phyloP scores from a whole-genome alignment of 2,888 invertebrate genomes.

The Rhagium mordax region DNA sequence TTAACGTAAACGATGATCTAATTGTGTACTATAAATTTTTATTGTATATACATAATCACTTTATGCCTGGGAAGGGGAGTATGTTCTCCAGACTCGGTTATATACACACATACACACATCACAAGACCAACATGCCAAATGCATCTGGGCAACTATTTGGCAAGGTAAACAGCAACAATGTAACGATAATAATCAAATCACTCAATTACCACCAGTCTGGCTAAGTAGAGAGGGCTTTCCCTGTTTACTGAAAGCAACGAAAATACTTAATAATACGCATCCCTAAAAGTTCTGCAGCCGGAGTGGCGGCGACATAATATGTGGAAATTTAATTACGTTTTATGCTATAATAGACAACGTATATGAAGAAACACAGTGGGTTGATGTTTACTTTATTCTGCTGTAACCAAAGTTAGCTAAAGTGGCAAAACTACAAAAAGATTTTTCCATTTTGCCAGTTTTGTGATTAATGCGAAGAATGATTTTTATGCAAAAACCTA shows the following conservation, averaged over 20 bases:
- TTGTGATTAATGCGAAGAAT: no score
- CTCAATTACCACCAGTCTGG: neutral
- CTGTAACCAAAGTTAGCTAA: no score
- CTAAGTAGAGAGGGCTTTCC: conserved; percentile 20
- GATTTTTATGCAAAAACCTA: no score
- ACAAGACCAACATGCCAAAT: conserved; percentile 11
- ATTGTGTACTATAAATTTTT: neutral
- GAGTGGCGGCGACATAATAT: conserved; percentile 1
- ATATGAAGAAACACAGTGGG: neutral
- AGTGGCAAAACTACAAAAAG: no score
- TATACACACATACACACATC: no score
- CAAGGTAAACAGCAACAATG: conserved; percentile 17
- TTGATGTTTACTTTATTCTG: neutral
- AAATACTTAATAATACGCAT: conserved; percentile 12
- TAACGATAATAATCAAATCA: conserved; percentile 26
- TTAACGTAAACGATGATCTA: neutral
- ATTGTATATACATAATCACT: neutral
- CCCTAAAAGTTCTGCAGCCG: neutral
- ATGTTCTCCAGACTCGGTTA: conserved; percentile 10
- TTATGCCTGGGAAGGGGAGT: neutral
- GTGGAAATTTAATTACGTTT: conserved; percentile 13
- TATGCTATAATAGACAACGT: neutral
- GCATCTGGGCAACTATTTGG: neutral
- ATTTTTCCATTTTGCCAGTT: no score
- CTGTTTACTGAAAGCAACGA: conserved; percentile 20